phyloP scores from a whole-genome alignment of 2,888 invertebrate species.

The Chironomus riparius region DNA sequence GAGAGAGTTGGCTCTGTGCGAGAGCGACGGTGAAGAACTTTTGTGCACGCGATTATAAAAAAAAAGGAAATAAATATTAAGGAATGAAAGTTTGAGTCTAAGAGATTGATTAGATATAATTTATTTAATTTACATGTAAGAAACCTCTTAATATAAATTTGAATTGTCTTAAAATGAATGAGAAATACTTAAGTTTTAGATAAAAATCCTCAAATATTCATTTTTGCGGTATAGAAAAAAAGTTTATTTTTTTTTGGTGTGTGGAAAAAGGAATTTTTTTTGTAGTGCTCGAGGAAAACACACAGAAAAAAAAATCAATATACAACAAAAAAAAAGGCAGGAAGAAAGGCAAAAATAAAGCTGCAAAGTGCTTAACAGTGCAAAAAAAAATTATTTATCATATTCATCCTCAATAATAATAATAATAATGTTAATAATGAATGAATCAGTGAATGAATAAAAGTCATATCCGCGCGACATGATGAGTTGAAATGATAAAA shows the following conservation, averaged over 20 bases:
- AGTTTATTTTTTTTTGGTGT: neutral
- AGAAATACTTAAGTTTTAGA: too few relatives aligned
- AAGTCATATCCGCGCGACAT: neutral
- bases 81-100: neutral
- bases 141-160: too few relatives aligned
- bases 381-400: neutral
- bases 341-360: neutral
- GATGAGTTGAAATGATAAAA: constrained; percentile 10
- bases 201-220: too few relatives aligned
- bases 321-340: neutral
- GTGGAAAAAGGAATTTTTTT: neutral
- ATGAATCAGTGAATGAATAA: neutral
- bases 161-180: too few relatives aligned
- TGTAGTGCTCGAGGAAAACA: neutral
- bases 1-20: neutral
- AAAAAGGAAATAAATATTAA: neutral
- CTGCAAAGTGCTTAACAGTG: neutral
- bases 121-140: constrained; percentile 5
- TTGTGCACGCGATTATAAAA: neutral
- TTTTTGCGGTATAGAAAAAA: neutral
- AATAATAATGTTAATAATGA: too few relatives aligned
- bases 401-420: neutral
- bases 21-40: neutral
- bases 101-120: constrained; percentile 13
- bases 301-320: neutral